phyloP scores from a whole-genome alignment of 2,888 invertebrate species.

The Xestobium rufovillosum region DNA sequence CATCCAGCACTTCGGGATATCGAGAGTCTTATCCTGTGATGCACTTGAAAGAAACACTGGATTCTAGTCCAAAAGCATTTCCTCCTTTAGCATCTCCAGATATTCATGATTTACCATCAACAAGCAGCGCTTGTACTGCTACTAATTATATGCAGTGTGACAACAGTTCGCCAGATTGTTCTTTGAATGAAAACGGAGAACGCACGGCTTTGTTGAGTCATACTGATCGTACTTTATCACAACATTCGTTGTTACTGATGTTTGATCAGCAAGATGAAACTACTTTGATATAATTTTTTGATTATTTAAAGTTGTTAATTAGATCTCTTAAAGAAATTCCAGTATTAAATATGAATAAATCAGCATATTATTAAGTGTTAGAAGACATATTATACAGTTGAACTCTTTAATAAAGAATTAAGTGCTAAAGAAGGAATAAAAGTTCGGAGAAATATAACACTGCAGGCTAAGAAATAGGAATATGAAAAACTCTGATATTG shows the following conservation, averaged over 20 bases:
- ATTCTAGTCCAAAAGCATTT: slow-evolving; percentile 40
- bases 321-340: slow-evolving; percentile 1
- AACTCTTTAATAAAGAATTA: no score
- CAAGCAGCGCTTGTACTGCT: slow-evolving; percentile 43
- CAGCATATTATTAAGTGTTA: slow-evolving; percentile 1
- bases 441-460: no score
- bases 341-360: slow-evolving; percentile 4
- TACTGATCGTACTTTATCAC: slow-evolving; percentile 56
- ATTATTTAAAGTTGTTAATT: slow-evolving; percentile 6
- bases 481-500: no score
- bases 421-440: no score
- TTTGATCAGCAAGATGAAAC: slow-evolving; percentile 81
- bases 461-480: no score
- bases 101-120: slow-evolving; percentile 49
- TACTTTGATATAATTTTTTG: slow-evolving; percentile 60
- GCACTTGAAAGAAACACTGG: slow-evolving; percentile 39
- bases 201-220: slow-evolving; percentile 57
- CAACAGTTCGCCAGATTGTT: slow-evolving; percentile 51
- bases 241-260: slow-evolving; percentile 67
- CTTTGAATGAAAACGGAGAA: slow-evolving; percentile 60
- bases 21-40: slow-evolving; percentile 53
- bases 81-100: slow-evolving; percentile 60
- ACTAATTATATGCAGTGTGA: slow-evolving; percentile 47
- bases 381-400: no score
- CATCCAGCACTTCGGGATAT: slow-evolving; percentile 82